Conservation (phyloP, 2,113 vertebrate species). For the Pseudopipra pipra region DNA sequence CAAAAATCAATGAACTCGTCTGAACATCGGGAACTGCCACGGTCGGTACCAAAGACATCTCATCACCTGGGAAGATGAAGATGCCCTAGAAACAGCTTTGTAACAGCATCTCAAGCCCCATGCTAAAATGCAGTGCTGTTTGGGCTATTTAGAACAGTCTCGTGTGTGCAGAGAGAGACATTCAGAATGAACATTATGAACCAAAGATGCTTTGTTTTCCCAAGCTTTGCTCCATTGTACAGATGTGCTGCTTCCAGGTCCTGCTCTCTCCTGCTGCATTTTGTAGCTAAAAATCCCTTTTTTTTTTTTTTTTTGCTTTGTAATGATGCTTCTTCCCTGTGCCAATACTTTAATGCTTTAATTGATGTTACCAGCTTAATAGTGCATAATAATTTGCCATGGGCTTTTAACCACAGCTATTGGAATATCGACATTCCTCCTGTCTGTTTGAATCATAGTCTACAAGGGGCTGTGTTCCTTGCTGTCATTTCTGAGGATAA, state of each 20-base stretch:
- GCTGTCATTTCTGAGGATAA: not conserved
- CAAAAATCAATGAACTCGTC: not conserved
- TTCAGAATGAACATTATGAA: not conserved
- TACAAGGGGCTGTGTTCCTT: not conserved
- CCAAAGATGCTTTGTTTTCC: not conserved
- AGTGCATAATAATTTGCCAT: not conserved
- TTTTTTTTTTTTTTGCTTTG: not conserved
- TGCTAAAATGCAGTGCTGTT: not conserved
- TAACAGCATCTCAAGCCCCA: not conserved
- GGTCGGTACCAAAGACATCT: not conserved
- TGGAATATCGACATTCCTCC: not conserved
- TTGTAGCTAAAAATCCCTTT: not conserved
- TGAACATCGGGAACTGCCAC: not conserved
- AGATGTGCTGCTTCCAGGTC: not conserved
- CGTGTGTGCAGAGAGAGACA: not conserved
- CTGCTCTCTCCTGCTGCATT: not conserved
- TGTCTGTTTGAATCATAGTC: not conserved
- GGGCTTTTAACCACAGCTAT: slow-evolving; percentile 29
- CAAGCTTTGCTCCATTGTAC: not conserved
- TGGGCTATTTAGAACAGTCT: not conserved
- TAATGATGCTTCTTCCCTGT: not conserved
- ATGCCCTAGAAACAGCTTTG: not conserved
- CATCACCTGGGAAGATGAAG: not conserved
- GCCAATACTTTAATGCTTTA: not conserved
- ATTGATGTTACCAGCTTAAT: slow-evolving; percentile 6